Base-by-base conservation (phyloP, 2,113 vertebrate species). In the Neolamprologus tretocephalus region DNA sequence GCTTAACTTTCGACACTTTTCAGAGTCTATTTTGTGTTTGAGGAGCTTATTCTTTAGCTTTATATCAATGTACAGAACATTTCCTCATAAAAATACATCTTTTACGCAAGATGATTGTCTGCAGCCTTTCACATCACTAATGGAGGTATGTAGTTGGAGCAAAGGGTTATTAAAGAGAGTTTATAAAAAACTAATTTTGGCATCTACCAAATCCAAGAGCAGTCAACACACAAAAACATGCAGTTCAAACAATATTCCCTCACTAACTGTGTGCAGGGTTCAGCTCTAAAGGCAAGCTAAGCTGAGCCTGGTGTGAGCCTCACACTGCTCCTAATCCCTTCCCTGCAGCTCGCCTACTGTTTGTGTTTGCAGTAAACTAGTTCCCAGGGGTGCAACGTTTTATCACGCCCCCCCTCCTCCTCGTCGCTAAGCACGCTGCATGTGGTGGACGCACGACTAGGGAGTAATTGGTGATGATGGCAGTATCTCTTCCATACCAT, bases 241-340 rank as follows among this genome's bases (percentile, higher is more conserved):
- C 16, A 3, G 16, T 37, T 80, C 8, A 1, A 57, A 78, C 61
- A 33, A 19, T 54, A 66, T 83, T 80, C n/a, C 47, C 9, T 83
- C 53, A 86, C 58, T 45, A 13, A 37, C 55, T 19, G 68, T 16
- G 28, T 21, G 61, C 63, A 61, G 14, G 23, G 47, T 71, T 89
- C 37, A 58, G 61, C 85, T 53, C 11, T 14, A 47, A 2, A 79
- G 55, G 40, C 45, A 11, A 37, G n/a, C 68, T 82, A 13, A 80
- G 85, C 57, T 3, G 47, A 84, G 84, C 80, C 83, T 58, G 85
- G 66, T 84, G 82, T 55, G 87, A 83, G 79, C 73, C 71, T 87
- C 89, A 51, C 2, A 85, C 84, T 90, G 89, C 80, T 89, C 26
- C 82, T 90, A 91, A 93, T 92, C 92, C 92, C 78, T 58, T 86